Evolutionary conservation across 30 jellyfish, hydroid and myxozoan genomes (phyloP).

Genomic region (Pseudorhiza aurosa): DNA sequence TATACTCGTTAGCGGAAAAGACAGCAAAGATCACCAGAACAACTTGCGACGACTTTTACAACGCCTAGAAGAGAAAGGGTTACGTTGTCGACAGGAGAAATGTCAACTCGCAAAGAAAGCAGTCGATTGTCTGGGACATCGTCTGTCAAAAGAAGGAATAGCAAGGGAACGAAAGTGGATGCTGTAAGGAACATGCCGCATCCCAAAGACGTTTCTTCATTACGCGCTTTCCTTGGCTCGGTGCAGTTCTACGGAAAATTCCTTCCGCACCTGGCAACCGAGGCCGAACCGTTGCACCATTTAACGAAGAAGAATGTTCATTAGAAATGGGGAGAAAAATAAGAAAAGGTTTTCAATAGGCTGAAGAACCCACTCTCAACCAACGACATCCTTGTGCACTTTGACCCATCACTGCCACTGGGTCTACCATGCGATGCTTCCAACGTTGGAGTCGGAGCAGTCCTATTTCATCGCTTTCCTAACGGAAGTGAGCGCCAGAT

Average conservation of each 20-base stretch:
- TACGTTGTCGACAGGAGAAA: constrained; percentile 23
- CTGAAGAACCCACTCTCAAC: constrained; percentile 10
- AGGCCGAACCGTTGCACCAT: too few species aligned
- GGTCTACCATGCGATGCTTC: constrained; percentile 61
- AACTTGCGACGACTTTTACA: neutral
- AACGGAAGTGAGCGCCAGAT: constrained; percentile 58
- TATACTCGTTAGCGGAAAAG: too few species aligned
- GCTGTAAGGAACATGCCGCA: neutral
- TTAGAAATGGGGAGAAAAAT: constrained; percentile 33
- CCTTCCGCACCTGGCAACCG: neutral
- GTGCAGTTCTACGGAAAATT: constrained; percentile 19
- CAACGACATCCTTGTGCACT: constrained; percentile 51
- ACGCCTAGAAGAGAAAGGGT: constrained; percentile 17
- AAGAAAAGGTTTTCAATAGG: constrained; percentile 20
- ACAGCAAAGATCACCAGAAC: neutral
- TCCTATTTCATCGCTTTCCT: constrained; percentile 41
- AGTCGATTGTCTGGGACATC: constrained; percentile 29
- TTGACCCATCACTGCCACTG: constrained; percentile 18
- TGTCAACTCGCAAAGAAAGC: constrained; percentile 12
- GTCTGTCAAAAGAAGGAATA: constrained; percentile 15
- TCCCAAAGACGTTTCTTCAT: constrained; percentile 14
- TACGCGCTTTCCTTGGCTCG: neutral
- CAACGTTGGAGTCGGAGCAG: constrained; percentile 39
- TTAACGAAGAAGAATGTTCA: too few species aligned
- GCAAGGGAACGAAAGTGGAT: constrained; percentile 26